Conservation (phyloP, 1,140 invertebrate genomes). For the Drosophila dunni region DNA sequence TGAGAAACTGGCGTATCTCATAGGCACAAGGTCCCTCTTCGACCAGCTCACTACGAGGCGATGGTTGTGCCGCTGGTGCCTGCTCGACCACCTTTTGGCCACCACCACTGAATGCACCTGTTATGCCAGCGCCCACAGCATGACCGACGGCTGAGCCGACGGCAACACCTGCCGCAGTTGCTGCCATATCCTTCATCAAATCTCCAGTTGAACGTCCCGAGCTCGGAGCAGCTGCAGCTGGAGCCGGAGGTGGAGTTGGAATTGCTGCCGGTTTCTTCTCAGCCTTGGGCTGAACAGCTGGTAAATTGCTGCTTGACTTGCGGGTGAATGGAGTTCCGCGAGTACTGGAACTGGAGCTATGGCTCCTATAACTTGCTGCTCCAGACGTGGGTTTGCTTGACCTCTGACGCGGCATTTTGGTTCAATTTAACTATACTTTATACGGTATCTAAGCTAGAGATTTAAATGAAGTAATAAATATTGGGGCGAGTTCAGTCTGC, state of each 20-base stretch:
- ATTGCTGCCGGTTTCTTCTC: conserved; percentile 26
- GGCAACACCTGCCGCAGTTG: conserved; percentile 94
- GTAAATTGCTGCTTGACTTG: conserved; percentile 40
- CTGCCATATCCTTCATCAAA: conserved; percentile 90
- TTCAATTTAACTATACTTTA: neutral
- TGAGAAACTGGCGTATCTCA: conserved; percentile 94
- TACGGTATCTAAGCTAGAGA: neutral
- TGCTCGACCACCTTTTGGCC: conserved; percentile 56
- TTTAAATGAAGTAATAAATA: conserved; percentile 10
- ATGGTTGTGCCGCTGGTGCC: conserved; percentile 9
- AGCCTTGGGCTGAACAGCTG: conserved; percentile 47
- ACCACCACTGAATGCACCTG: conserved; percentile 91
- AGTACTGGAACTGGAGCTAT: conserved; percentile 27
- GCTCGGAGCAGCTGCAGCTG: conserved; percentile 28
- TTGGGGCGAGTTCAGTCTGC: conserved; percentile 18
- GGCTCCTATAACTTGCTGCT: neutral
- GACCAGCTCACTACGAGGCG: conserved; percentile 85
- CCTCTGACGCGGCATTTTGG: conserved; percentile 63
- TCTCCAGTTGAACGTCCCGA: conserved; percentile 51
- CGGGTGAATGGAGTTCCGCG: conserved; percentile 13
- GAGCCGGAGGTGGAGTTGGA: conserved; percentile 31
- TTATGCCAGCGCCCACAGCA: conserved; percentile 92
- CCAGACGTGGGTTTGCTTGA: conserved; percentile 44
- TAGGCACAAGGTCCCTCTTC: conserved; percentile 90
- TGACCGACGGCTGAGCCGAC: conserved; percentile 89